Conservation (phyloP, 2,888 invertebrate genomes). For the Campoplex nolae region DNA sequence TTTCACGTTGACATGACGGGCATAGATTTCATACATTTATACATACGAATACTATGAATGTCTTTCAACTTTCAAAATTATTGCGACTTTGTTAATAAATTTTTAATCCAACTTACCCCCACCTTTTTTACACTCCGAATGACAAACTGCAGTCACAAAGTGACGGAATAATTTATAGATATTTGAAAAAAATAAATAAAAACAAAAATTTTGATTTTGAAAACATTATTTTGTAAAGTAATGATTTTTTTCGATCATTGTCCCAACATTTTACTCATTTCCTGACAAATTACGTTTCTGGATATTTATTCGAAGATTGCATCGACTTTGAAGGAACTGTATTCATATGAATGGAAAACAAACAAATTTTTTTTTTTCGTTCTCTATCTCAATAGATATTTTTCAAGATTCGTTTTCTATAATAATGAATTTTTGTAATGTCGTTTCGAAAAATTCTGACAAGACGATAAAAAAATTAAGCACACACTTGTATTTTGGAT, state of each 20-base stretch:
- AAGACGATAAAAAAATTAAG: too few species aligned
- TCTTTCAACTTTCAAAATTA: constrained; percentile 1
- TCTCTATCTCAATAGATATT: too few species aligned
- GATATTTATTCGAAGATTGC: neutral
- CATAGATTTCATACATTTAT: constrained; percentile 4
- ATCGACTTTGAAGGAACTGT: too few species aligned
- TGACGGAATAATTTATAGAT: neutral
- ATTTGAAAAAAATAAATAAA: neutral
- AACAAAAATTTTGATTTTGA: too few species aligned
- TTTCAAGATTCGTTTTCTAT: too few species aligned
- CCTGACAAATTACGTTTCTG: neutral
- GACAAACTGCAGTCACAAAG: neutral
- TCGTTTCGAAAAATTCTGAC: too few species aligned
- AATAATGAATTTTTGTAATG: too few species aligned
- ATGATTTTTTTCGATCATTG: neutral
- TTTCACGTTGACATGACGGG: constrained; percentile 40
- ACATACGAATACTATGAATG: neutral
- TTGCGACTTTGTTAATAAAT: constrained; percentile 7
- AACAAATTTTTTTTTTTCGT: neutral
- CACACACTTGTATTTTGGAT: too few species aligned
- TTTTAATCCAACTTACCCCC: neutral
- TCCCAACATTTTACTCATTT: neutral
- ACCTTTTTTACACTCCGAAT: neutral
- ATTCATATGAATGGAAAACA: neutral
- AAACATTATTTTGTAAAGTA: too few species aligned